Base-by-base conservation (phyloP, 2,888 invertebrate genomes). In the Ectobius pallidus region DNA sequence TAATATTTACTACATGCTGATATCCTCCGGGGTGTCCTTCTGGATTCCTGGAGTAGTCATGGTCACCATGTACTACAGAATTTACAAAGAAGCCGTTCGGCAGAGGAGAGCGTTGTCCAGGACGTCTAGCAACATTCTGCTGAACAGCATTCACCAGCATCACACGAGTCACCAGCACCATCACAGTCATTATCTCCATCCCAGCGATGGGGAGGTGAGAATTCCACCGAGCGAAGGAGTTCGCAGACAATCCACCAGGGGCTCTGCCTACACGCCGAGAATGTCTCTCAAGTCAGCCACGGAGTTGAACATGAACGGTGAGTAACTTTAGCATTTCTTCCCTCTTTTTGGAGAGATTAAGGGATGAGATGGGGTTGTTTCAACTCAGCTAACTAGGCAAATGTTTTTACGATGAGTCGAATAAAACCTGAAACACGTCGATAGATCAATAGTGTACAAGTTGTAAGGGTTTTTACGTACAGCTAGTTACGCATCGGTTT, bases 31-130 rank as follows among this genome's bases (percentile, higher is more conserved):
- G 76, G 92, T 96, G 46, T 95, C 95, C 39, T 96, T 96, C 83
- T 96, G 96, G 95, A 94, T 96, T 82, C 96, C 96, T 4, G 95
- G 95, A 77, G 82, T 95, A 71, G 94, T 96, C 34, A 96, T 96
- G 96, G 90, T 96, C 79, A 92, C 92, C 61, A 96, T 95, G 92
- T 96, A 96, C 84, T 94, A 89, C 84, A 87, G 91, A 80, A 94
- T 94, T 80, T 94, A 94, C 82, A 87, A 93, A 81, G 94, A 94
- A 84, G 94, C 94, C 1, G 90, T 94, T 14, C 85, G 94, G 52
- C 94, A 94, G 81, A 85, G 94, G 74, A 93, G 93, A 81, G 94
- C 94, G 0, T 82, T 94, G 67, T 93, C 93, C 69, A 86, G 94
- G 75, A 94, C 94, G n/a, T 93, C 93, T 68, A 93, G 93, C 74